phyloP scores from a whole-genome alignment of 1,140 invertebrate species.

The Camponotus floridanus region DNA sequence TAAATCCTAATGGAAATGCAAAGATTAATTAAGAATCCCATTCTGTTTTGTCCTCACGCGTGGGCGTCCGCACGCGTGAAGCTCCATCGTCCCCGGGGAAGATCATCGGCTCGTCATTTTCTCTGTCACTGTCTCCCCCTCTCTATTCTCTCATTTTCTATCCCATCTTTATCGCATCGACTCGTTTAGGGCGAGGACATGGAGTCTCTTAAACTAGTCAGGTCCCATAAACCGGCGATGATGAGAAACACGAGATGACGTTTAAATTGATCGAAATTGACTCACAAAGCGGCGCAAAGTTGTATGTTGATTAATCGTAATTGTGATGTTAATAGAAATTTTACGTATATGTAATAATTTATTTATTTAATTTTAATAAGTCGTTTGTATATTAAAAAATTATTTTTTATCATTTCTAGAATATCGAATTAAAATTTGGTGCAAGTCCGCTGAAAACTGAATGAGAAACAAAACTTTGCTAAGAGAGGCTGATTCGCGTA shows the following conservation, averaged over 20 bases:
- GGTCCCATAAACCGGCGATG: slow-evolving; percentile 46
- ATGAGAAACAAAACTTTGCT: too few relatives aligned
- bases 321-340: background rate
- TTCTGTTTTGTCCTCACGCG: slow-evolving; percentile 72
- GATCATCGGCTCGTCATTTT: slow-evolving; percentile 76
- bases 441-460: background rate
- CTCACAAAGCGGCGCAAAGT: background rate
- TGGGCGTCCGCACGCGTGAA: slow-evolving; percentile 70
- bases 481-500: background rate
- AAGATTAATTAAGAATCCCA: slow-evolving; percentile 84
- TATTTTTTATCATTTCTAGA: background rate
- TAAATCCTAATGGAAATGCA: slow-evolving; percentile 82
- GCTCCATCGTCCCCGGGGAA: slow-evolving; percentile 73
- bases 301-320: background rate
- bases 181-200: slow-evolving; percentile 65
- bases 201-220: slow-evolving; percentile 50
- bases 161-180: slow-evolving; percentile 14
- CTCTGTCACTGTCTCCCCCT: slow-evolving; percentile 53
- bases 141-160: slow-evolving; percentile 25
- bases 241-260: slow-evolving; percentile 52
- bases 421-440: slow-evolving; percentile 6
- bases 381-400: background rate
- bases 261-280: slow-evolving; percentile 18
- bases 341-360: background rate
- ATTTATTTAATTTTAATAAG: slow-evolving; percentile 24